Conservation (phyloP, 2,113 vertebrate species). For the Mionectes macconnelli region DNA sequence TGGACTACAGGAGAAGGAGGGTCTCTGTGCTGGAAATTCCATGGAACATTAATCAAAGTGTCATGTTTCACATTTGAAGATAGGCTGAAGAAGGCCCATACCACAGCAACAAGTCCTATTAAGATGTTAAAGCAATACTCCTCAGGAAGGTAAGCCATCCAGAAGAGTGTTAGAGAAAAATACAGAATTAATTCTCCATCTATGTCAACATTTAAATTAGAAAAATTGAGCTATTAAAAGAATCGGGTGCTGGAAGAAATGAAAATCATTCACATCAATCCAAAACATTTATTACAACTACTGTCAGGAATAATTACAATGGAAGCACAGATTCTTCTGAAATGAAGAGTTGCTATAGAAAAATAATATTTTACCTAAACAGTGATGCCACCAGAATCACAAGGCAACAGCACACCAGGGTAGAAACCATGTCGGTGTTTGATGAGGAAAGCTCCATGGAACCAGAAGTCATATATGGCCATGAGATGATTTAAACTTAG, state of each 20-base stretch:
- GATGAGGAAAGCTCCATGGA: neutral
- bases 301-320: neutral
- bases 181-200: neutral
- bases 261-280: neutral
- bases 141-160: neutral
- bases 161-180: neutral
- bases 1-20: neutral
- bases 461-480: neutral
- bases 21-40: neutral
- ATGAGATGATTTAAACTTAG: neutral
- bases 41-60: neutral
- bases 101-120: neutral
- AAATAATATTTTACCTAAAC: slow-evolving; percentile 19
- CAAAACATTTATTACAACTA: neutral
- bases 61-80: neutral
- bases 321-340: neutral
- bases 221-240: neutral
- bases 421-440: neutral
- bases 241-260: neutral
- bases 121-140: neutral
- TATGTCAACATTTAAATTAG: neutral
- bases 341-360: neutral
- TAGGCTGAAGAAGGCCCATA: neutral
- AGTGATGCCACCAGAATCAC: neutral
- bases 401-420: neutral